Conservation (phyloP, 2,888 invertebrate genomes). For the Eubasilissa splendida region DNA sequence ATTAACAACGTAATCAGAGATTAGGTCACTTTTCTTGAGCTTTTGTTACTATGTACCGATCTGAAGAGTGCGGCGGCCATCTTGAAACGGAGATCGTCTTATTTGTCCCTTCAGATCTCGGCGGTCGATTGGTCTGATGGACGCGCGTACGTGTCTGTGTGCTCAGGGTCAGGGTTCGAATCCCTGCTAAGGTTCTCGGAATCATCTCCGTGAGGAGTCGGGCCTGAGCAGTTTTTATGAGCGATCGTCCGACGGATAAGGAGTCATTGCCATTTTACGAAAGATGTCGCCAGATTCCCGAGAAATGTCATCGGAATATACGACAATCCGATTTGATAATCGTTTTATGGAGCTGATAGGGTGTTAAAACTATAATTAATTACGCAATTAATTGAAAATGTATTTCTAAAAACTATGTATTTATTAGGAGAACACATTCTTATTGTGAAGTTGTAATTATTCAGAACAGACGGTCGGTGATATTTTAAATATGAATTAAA, state of each 20-base stretch:
- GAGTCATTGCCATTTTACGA: not conserved
- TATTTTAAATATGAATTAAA: too few species aligned
- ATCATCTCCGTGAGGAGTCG: conserved; percentile 9
- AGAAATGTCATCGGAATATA: not conserved
- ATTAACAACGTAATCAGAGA: too few species aligned
- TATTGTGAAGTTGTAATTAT: too few species aligned
- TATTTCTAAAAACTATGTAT: too few species aligned
- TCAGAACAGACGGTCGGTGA: too few species aligned
- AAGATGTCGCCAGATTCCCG: conserved; percentile 1
- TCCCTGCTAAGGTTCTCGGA: conserved; percentile 38
- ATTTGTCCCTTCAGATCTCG: conserved; percentile 16
- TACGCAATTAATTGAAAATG: too few species aligned
- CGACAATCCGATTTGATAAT: too few species aligned
- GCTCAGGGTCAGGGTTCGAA: conserved; percentile 45
- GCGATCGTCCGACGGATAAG: conserved; percentile 8
- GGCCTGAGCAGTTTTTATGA: not conserved
- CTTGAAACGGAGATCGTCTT: not conserved
- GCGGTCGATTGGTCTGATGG: conserved; percentile 7
- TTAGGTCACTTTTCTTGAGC: too few species aligned
- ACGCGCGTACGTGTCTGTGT: conserved; percentile 28
- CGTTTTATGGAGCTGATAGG: too few species aligned
- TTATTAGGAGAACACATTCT: too few species aligned
- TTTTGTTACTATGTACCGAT: not conserved
- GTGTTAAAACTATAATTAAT: too few species aligned
- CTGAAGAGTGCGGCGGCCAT: not conserved